Evolutionary conservation across 2,113 vertebrate species (phyloP), one percentile per base, ranked within the genome.

Genomic region (Cyprinus carpio): DNA sequence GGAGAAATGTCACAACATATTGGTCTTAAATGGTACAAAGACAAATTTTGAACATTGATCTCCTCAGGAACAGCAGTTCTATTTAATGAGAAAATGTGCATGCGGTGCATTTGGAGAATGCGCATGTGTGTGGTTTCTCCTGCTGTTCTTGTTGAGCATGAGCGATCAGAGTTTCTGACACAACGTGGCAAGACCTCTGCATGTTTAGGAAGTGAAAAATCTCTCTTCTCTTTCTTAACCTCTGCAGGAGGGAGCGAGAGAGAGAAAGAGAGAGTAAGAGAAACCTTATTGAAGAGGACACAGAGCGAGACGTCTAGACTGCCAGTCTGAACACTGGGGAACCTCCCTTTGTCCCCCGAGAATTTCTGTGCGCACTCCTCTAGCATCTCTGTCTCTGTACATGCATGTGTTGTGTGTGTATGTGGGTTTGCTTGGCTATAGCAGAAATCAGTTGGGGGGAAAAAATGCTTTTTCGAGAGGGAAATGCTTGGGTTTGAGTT

Each of bases 131-230:
- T 82, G 69, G 10, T 46, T 34, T 51, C 34, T 81, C 65, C 25
- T 81, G 37, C 82, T 71, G 69, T 34, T 86, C n/a, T 34, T 67
- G 87, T 79, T 40, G 56, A 80, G 84, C 60, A 71, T 56, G 87
- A 71, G 80, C 74, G 87, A 88, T 88, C 87, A 85, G 87, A 85
- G 80, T 83, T 75, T 75, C n/a, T 85, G 75, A 43, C 84, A 83
- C 29, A 67, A 69, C 65, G 31, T 79, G 67, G 40, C 81, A 40
- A 88, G 84, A 82, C 84, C 80, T 86, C 78, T 69, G 83, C 81
- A 80, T 80, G 75, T 88, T 88, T 79, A 83, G 87, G 84, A 88
- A 86, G 75, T 86, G 60, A 67, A 43, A 67, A 43, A 85, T 67
- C 29, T 84, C 78, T 25, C 7, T 46, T 81, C 85, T 85, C 83